Conservation (phyloP, 1,140 invertebrate genomes). For the Eupristina koningsbergeri region DNA sequence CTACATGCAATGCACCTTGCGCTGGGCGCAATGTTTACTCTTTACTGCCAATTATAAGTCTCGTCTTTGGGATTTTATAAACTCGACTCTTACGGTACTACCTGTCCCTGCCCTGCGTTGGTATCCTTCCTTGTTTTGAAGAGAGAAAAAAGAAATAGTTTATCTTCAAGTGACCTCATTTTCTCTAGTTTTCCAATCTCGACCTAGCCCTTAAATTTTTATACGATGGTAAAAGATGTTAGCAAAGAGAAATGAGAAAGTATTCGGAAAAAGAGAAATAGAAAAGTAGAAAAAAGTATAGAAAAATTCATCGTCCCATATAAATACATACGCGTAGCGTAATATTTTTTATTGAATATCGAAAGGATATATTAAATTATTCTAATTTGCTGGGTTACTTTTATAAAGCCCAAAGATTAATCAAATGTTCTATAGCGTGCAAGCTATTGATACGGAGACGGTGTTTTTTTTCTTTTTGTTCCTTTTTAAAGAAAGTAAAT, state of each 20-base stretch:
- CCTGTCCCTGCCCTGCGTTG: background rate
- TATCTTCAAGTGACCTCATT: constrained; percentile 16
- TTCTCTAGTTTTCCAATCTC: background rate
- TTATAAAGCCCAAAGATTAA: constrained; percentile 64
- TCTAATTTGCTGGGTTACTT: constrained; percentile 26
- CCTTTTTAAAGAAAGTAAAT: constrained; percentile 46
- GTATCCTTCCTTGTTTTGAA: background rate
- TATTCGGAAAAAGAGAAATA: background rate
- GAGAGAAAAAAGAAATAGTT: background rate
- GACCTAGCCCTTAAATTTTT: constrained; percentile 28
- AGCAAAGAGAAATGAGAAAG: constrained; percentile 4
- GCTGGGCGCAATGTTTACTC: constrained; percentile 71
- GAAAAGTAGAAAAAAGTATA: background rate
- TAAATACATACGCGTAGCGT: constrained; percentile 25
- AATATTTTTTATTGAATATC: constrained; percentile 39
- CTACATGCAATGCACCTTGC: constrained; percentile 61
- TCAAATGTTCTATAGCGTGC: constrained; percentile 65
- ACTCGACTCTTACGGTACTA: constrained; percentile 16
- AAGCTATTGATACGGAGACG: constrained; percentile 60
- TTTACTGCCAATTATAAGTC: constrained; percentile 71
- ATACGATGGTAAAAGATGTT: constrained; percentile 27
- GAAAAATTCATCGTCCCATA: constrained; percentile 36
- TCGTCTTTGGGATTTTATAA: constrained; percentile 66
- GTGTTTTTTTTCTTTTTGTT: constrained; percentile 43
- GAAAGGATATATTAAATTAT: constrained; percentile 23